Evolutionary conservation across 2,888 invertebrate genomes (phyloP).

Genomic region (Conops quadrifasciatus): DNA sequence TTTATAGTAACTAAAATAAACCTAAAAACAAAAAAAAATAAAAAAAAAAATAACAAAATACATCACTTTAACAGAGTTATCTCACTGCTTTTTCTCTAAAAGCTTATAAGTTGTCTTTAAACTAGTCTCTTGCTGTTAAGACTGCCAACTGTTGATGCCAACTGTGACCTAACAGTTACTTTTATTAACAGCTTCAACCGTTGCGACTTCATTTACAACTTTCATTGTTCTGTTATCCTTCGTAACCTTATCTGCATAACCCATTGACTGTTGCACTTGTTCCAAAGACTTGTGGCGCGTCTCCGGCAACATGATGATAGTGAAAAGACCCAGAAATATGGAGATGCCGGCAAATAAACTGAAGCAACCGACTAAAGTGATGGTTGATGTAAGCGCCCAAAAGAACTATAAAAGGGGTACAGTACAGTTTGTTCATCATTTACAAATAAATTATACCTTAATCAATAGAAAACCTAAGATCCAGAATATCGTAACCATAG

Average conservation of each 20-base stretch:
- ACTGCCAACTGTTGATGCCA: no score
- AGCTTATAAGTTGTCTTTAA: no score
- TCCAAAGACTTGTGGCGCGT: constrained; percentile 53
- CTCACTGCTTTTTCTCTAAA: no score
- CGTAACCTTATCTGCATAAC: constrained; percentile 42
- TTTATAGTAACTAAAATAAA: no score
- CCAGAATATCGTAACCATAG: constrained; percentile 50
- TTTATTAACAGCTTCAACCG: no score
- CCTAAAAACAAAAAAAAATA: background rate
- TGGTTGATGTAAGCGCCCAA: constrained; percentile 46
- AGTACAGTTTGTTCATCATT: no score
- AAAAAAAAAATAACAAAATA: no score
- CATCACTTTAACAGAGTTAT: no score
- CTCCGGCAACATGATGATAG: constrained; percentile 54
- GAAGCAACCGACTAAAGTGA: constrained; percentile 47
- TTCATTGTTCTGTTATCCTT: no score
- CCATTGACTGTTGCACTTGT: constrained; percentile 51
- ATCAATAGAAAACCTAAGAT: constrained; percentile 52
- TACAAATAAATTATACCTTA: constrained; percentile 46
- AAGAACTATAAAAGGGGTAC: constrained; percentile 43
- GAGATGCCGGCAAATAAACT: constrained; percentile 55
- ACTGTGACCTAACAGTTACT: no score
- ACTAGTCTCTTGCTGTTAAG: no score
- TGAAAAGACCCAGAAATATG: constrained; percentile 50
- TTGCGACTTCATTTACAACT: no score